A percentile compares a stretch with the other conserved stretches of the same genome.
Conservation (phyloP, 2,888 invertebrate species). For the Epirrita christyi region DNA sequence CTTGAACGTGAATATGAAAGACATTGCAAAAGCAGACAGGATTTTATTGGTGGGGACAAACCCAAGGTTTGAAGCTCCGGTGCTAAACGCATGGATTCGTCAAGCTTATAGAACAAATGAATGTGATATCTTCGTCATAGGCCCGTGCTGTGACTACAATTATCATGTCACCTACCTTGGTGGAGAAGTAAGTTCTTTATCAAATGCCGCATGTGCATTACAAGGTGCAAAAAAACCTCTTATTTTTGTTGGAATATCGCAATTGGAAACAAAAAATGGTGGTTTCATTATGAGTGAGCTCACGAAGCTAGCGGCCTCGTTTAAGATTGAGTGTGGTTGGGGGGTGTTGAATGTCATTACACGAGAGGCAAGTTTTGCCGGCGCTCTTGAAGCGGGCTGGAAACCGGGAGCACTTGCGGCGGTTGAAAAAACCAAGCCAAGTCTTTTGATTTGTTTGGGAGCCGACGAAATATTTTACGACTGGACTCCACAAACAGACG, state of each 20-base stretch:
- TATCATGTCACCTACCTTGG: constrained; percentile 84
- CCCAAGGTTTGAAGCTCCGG: constrained; percentile 98
- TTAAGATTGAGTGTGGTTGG: constrained; percentile 48
- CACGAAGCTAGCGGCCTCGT: constrained; percentile 35
- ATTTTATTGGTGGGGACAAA: constrained; percentile 98
- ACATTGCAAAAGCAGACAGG: constrained; percentile 89
- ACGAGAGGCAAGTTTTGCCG: constrained; percentile 95
- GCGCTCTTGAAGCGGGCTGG: constrained; percentile 98
- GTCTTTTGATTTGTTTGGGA: constrained; percentile 94
- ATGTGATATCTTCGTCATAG: constrained; percentile 92
- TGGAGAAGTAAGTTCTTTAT: constrained; percentile 42
- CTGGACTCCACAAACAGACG: constrained; percentile 89
- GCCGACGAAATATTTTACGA: constrained; percentile 94
- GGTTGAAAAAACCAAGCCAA: constrained; percentile 86
- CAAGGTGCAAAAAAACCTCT: constrained; percentile 60
- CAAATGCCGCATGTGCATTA: constrained; percentile 40
- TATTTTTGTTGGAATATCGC: constrained; percentile 68
- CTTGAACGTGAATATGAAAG: constrained; percentile 88
- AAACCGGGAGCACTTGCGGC: constrained; percentile 87
- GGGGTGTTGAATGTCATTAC: constrained; percentile 94
- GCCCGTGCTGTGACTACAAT: constrained; percentile 94
- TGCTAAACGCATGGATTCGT: constrained; percentile 96
- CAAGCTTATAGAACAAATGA: constrained; percentile 97
- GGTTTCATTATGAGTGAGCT: constrained; percentile 52
- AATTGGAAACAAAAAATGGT: constrained; percentile 48